These are phyloP conservation scores for Sicus ferrugineus DNA, from an alignment of 2,888 invertebrate genomes.

Conservation along the genomic window DNA sequence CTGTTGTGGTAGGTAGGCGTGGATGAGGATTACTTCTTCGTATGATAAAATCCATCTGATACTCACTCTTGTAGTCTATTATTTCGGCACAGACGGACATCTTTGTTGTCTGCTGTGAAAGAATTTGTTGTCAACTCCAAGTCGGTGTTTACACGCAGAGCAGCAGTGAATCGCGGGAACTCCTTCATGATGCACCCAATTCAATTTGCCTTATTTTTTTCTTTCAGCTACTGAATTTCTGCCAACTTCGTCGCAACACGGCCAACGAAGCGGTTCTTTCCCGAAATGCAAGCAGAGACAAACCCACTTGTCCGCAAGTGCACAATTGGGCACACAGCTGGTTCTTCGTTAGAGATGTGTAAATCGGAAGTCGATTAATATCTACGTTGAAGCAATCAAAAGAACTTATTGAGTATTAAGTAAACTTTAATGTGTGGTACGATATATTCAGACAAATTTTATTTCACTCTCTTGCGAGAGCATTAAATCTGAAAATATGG, in stretches of 20 bases:
- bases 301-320: no score
- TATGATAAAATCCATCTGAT: not conserved
- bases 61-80: conserved; percentile 43
- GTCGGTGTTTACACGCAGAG: conserved; percentile 71
- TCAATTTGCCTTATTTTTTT: not conserved
- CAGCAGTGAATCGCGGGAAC: conserved; percentile 72
- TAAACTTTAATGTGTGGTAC: no score
- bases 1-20: conserved; percentile 28
- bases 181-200: conserved; percentile 49
- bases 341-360: no score
- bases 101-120: conserved; percentile 29
- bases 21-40: not conserved
- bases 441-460: no score
- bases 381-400: no score
- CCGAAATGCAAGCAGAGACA: not conserved
- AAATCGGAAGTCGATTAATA: no score
- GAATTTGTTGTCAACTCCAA: conserved; percentile 60
- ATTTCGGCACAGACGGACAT: conserved; percentile 35
- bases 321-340: no score
- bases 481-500: no score
- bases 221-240: not conserved
- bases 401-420: no score
- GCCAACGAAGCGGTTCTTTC: not conserved
- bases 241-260: not conserved
- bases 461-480: no score